Base-by-base conservation (phyloP, 2,888 invertebrate genomes). In the Thereva unica region DNA sequence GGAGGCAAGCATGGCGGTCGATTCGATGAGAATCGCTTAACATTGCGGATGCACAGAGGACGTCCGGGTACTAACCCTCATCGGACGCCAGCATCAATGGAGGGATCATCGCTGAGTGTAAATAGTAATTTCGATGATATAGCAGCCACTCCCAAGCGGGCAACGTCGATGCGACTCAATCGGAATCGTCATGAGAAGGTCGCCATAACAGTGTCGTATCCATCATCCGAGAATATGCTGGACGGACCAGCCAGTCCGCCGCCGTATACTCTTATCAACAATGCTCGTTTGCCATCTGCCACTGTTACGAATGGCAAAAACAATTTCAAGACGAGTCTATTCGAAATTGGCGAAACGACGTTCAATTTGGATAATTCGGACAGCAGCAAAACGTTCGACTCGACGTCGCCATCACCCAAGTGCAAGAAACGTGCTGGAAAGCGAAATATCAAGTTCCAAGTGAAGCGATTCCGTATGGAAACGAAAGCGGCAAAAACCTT, bases 401-500 rank as follows among this genome's bases (percentile, higher is more conserved):
- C 63, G n/a, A 63, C 50, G 4, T 50, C 68, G 10, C 41, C 67
- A 10, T 69, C 68, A 35, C 69, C 70, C 3, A 77, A 85, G 41
- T 81, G 83, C 1, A 85, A 86, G 34, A 84, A 88, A 72, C 84
- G 88, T 66, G 90, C 93, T 85, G 92, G 92, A 7, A 93, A 92
- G 76, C 85, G 94, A 67, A 94, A 93, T 77, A 91, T 93, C 68
- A 95, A 94, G 78, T 90, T 93, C 34, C 89, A 93, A 85, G 93
- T 93, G 70, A 93, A 93, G 78, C 88, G 94, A 66, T 95, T 95
- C 78, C 87, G 92, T 4, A 94, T 95, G 89, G 97, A 97, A 79
- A 95, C 96, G 0, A 97, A 96, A 82, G 97, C 97, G 0, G 96
- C 97, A 1, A 97, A 97, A 81, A 97, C 97, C 0, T 84, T 97